A percentile compares a stretch with the other conserved stretches of the same genome.
These are phyloP conservation scores for Bombus consobrinus DNA, from an alignment of 1,140 invertebrate genomes.

Conservation along the genomic window DNA sequence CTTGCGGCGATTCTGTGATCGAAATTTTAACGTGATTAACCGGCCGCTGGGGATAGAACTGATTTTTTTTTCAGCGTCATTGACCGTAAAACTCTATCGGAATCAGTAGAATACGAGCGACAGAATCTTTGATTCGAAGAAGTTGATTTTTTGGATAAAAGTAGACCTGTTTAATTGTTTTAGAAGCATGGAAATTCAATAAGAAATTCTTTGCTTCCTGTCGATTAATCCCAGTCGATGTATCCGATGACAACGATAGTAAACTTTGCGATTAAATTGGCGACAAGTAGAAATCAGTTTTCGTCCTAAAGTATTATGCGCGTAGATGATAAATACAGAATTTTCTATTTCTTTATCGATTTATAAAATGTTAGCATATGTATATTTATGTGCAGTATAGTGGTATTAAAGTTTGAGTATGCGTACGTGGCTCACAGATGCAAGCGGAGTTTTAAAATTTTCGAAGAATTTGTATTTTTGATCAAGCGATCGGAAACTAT, in stretches of 20 bases:
- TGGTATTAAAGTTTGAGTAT: background rate
- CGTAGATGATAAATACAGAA: background rate
- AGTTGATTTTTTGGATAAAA: background rate
- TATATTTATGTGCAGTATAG: background rate
- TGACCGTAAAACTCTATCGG: background rate
- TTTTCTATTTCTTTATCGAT: background rate
- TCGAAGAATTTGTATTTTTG: background rate
- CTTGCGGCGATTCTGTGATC: background rate
- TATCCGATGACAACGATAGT: no score
- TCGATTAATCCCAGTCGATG: no score
- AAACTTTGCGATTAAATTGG: background rate
- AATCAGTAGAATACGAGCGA: background rate
- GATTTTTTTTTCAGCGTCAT: background rate
- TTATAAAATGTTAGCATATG: background rate
- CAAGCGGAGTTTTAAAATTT: background rate
- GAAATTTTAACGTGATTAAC: background rate
- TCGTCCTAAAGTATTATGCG: background rate
- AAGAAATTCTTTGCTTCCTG: no score
- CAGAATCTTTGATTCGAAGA: background rate
- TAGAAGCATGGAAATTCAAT: no score
- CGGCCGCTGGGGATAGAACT: background rate
- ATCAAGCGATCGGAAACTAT: background rate
- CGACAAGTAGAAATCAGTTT: background rate
- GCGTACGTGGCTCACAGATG: background rate
- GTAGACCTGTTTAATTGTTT: no score